These are phyloP conservation scores for Aricia artaxerxes DNA, from an alignment of 2,888 invertebrate species.

Conservation along the genomic window DNA sequence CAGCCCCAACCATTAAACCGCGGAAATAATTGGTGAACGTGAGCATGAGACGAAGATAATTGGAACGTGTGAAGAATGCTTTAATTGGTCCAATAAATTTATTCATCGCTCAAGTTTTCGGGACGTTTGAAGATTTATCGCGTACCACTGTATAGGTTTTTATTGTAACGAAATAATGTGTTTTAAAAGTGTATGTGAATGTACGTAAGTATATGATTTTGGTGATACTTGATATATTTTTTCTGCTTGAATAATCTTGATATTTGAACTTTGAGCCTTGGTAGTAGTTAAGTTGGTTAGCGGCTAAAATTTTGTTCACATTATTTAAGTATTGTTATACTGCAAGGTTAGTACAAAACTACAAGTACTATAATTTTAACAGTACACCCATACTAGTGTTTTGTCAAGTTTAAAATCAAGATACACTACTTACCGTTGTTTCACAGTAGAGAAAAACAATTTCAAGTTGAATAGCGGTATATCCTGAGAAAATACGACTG, in stretches of 20 bases:
- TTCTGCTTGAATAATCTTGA: background rate
- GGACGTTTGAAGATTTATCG: slow-evolving; percentile 64
- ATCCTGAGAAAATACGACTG: background rate
- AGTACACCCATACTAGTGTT: background rate
- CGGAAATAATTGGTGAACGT: slow-evolving; percentile 19
- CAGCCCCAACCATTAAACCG: slow-evolving; percentile 17
- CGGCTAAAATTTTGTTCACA: no score
- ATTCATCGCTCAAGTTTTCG: slow-evolving; percentile 57
- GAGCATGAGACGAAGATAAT: slow-evolving; percentile 35
- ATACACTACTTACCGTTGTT: background rate
- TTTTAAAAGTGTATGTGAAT: background rate
- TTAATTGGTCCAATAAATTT: slow-evolving; percentile 75
- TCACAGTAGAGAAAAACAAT: background rate
- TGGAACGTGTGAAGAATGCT: slow-evolving; percentile 65
- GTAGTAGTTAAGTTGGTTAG: background rate
- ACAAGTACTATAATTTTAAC: no score
- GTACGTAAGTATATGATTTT: background rate
- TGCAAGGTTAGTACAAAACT: no score
- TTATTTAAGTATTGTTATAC: no score
- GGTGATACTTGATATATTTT: background rate
- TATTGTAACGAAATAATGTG: slow-evolving; percentile 25
- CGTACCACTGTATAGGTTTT: slow-evolving; percentile 43
- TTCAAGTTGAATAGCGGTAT: background rate
- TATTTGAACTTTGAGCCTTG: background rate
- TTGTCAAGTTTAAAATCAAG: background rate